A percentile compares a stretch with the other conserved stretches of the same genome.
Conservation (phyloP, 2,888 invertebrate genomes). For the Ditylenchus weischeri region DNA sequence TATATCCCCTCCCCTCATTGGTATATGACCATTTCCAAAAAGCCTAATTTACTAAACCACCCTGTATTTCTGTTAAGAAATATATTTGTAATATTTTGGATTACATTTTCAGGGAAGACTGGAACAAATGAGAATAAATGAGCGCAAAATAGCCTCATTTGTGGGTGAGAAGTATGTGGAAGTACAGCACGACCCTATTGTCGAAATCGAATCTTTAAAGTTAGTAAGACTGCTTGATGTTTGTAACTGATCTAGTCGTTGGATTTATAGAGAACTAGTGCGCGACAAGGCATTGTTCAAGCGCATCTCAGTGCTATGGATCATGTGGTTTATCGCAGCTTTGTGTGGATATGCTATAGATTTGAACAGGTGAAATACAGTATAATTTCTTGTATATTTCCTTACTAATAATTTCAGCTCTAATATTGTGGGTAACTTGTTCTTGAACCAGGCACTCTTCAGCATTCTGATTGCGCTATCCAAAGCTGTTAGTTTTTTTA, state of each 20-base stretch:
- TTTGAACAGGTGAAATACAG: slow-evolving; percentile 35
- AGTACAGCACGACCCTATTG: slow-evolving; percentile 35
- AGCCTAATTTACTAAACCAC: too few relatives aligned
- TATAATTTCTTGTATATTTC: too few relatives aligned
- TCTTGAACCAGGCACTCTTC: slow-evolving; percentile 50
- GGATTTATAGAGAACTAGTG: slow-evolving; percentile 11
- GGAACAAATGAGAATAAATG: slow-evolving; percentile 48
- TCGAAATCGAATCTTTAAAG: slow-evolving; percentile 21
- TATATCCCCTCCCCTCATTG: too few relatives aligned
- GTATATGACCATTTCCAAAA: too few relatives aligned
- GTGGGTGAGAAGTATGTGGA: slow-evolving; percentile 50
- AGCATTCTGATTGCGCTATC: slow-evolving; percentile 49
- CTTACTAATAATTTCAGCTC: slow-evolving; percentile 23
- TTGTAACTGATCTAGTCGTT: not conserved
- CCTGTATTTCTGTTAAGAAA: not conserved
- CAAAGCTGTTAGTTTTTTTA: slow-evolving; percentile 42
- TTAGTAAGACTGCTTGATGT: not conserved
- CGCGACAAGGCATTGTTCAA: slow-evolving; percentile 17
- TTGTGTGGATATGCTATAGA: slow-evolving; percentile 52
- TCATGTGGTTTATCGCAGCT: slow-evolving; percentile 52
- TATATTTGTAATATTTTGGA: not conserved
- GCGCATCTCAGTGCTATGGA: slow-evolving; percentile 44
- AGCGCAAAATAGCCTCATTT: slow-evolving; percentile 47
- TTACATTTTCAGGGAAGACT: slow-evolving; percentile 31
- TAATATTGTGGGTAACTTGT: slow-evolving; percentile 50